These are phyloP conservation scores for Bombus soroeensis DNA, from an alignment of 1,140 invertebrate genomes.

Conservation along the genomic window DNA sequence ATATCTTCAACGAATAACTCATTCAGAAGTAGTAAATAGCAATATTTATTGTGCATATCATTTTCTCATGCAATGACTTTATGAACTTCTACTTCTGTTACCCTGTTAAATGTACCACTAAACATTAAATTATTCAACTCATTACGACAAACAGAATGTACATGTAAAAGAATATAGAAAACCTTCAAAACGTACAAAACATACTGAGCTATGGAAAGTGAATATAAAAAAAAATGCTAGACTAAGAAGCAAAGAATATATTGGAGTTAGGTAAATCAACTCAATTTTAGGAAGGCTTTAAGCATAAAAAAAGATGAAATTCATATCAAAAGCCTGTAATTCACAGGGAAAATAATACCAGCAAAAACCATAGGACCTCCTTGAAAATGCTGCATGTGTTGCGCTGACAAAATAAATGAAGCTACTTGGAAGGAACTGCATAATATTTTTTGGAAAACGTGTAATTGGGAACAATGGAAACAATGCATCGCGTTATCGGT, in stretches of 20 bases:
- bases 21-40: slow-evolving; percentile 17
- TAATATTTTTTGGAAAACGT: no score
- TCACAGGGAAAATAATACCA: no score
- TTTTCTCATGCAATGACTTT: no score
- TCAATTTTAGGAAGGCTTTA: not conserved
- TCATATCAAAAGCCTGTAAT: no score
- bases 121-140: no score
- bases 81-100: no score
- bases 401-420: not conserved
- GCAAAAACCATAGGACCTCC: slow-evolving; percentile 58
- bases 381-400: slow-evolving; percentile 59
- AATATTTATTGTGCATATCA: no score
- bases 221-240: slow-evolving; percentile 71
- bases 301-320: not conserved
- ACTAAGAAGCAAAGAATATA: slow-evolving; percentile 66
- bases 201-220: slow-evolving; percentile 69
- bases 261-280: slow-evolving; percentile 65
- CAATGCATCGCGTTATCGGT: slow-evolving; percentile 64
- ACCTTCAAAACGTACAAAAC: slow-evolving; percentile 56
- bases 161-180: slow-evolving; percentile 43
- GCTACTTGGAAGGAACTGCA: no score
- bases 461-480: no score
- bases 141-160: not conserved
- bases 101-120: no score
- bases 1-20: not conserved